Evolutionary conservation across 2,797 vertebrate species (phyloP).

Genomic region (Philypnodon macrostomus): DNA sequence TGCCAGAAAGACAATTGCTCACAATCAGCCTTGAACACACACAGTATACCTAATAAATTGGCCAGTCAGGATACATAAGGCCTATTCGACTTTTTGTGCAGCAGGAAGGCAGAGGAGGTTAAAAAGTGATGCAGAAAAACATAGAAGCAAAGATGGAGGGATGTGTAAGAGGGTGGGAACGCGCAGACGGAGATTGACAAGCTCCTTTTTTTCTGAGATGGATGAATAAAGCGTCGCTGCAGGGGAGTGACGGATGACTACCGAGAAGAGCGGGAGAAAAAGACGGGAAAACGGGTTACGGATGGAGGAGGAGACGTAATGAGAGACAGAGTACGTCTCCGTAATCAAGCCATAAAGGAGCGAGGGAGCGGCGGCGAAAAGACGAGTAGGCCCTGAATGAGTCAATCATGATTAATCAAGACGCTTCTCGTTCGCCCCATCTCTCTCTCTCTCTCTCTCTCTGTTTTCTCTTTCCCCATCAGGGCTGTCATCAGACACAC

Average conservation of each 20-base stretch:
- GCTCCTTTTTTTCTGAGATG: slow-evolving; percentile 63
- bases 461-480: slow-evolving; percentile 30
- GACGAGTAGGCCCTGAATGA: slow-evolving; percentile 73
- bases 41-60: too few relatives aligned
- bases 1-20: too few relatives aligned
- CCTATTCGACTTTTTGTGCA: slow-evolving; percentile 25
- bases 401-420: slow-evolving; percentile 81
- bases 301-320: slow-evolving; percentile 44
- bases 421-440: slow-evolving; percentile 52
- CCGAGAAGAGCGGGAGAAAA: slow-evolving; percentile 22
- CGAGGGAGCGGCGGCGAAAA: slow-evolving; percentile 48
- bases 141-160: slow-evolving; percentile 36
- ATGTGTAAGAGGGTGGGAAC: slow-evolving; percentile 51
- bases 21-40: too few relatives aligned
- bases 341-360: slow-evolving; percentile 71
- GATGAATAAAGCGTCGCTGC: slow-evolving; percentile 71
- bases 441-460: slow-evolving; percentile 17
- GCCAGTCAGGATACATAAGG: slow-evolving; percentile 19
- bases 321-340: slow-evolving; percentile 59
- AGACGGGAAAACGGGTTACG: slow-evolving; percentile 32
- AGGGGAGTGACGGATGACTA: slow-evolving; percentile 25
- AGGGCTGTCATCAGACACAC: slow-evolving; percentile 33
- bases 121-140: slow-evolving; percentile 33
- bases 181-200: slow-evolving; percentile 70
- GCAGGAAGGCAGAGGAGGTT: slow-evolving; percentile 42